Evolutionary conservation across 2,113 vertebrate genomes (phyloP).

Genomic region (Apus apus): DNA sequence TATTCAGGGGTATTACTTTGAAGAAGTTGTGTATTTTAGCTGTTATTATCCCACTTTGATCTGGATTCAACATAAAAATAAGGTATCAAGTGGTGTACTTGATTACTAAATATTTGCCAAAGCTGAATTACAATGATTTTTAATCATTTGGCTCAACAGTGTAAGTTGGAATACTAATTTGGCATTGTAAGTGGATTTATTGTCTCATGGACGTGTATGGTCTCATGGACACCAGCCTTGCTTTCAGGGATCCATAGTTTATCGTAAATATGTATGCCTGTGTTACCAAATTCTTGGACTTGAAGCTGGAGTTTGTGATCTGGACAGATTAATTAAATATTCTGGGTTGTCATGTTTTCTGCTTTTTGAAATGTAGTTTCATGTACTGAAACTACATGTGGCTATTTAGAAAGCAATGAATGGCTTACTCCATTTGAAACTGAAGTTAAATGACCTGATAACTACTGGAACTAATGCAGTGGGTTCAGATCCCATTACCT

Average conservation of each 20-base stretch:
- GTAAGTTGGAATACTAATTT: background rate
- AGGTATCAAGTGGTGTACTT: background rate
- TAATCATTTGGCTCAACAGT: background rate
- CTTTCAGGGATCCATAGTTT: background rate
- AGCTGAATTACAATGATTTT: background rate
- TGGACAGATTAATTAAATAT: background rate
- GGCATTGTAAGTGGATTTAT: background rate
- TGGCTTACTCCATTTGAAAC: background rate
- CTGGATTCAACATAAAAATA: background rate
- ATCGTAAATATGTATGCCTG: background rate
- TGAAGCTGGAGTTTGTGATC: background rate
- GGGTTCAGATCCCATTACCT: background rate
- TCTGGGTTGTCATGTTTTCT: background rate
- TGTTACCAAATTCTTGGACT: background rate
- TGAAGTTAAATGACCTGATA: background rate
- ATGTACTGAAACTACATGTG: background rate
- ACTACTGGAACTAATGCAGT: background rate
- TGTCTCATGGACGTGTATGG: background rate
- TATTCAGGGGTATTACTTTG: background rate
- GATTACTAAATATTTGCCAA: background rate
- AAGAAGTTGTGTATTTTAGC: background rate
- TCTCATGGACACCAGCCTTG: background rate
- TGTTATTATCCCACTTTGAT: background rate
- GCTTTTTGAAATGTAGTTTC: background rate
- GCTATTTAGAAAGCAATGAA: background rate